Conservation (phyloP, 2,797 vertebrate genomes). For the Tapirus indicus region DNA sequence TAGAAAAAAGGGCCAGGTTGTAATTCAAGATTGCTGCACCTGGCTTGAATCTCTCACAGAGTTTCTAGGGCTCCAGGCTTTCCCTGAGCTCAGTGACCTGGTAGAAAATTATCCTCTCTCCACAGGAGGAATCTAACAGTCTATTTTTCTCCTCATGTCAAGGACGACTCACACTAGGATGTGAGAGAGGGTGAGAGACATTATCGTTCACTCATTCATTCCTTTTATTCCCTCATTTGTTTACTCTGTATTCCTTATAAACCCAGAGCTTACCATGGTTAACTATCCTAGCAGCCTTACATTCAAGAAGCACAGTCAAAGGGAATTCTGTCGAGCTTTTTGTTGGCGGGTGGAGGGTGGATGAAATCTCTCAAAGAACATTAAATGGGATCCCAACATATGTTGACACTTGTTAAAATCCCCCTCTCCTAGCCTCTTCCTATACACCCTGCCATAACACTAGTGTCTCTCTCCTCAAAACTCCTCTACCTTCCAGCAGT, state of each 20-base stretch:
- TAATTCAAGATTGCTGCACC: neutral
- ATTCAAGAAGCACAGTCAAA: neutral
- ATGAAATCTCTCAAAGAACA: neutral
- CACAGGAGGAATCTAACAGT: neutral
- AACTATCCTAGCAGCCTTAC: neutral
- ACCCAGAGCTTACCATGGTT: neutral
- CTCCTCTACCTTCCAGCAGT: neutral
- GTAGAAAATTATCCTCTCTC: neutral
- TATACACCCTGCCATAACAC: neutral
- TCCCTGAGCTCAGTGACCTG: neutral
- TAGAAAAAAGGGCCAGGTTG: neutral
- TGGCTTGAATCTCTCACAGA: neutral
- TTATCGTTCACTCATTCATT: neutral
- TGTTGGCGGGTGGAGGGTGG: fast-evolving
- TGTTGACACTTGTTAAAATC: neutral
- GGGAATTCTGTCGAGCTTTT: neutral
- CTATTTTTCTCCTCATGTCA: neutral
- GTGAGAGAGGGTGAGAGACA: neutral
- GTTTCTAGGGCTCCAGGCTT: neutral
- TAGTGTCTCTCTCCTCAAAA: neutral
- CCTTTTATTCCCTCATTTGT: neutral
- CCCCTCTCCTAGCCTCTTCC: neutral
- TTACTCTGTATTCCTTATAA: neutral
- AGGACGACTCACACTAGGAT: neutral
- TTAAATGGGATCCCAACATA: neutral